Percentiles rank a stretch among this genome's conserved stretches.
These are phyloP conservation scores for Cydia pomonella DNA, from an alignment of 1,140 invertebrate species.

Conservation along the genomic window DNA sequence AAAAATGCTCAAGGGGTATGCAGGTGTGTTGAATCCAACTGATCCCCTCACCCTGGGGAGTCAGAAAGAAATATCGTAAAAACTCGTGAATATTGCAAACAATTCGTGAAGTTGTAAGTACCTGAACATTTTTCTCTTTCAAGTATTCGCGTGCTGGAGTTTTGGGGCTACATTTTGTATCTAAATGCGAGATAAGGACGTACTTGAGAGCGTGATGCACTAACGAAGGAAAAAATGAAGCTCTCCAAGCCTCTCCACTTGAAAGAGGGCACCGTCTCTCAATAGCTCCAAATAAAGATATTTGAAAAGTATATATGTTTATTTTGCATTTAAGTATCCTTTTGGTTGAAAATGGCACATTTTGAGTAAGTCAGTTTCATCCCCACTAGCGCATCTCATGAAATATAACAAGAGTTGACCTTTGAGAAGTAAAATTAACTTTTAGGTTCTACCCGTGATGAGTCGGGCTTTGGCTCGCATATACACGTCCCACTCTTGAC, in stretches of 20 bases:
- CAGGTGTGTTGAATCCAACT: constrained; percentile 64
- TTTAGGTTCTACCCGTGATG: too few relatives aligned
- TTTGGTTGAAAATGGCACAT: too few relatives aligned
- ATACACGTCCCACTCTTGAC: too few relatives aligned
- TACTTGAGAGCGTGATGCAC: constrained; percentile 49
- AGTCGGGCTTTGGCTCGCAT: too few relatives aligned
- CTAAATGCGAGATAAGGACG: constrained; percentile 42
- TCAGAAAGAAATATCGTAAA: constrained; percentile 69
- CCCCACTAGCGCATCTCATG: too few relatives aligned
- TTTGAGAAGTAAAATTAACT: too few relatives aligned
- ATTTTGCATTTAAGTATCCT: too few relatives aligned
- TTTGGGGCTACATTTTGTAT: constrained; percentile 48
- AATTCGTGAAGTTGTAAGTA: constrained; percentile 62
- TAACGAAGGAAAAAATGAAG: constrained; percentile 57
- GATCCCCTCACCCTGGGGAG: constrained; percentile 56
- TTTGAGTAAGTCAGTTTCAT: too few relatives aligned
- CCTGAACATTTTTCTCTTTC: constrained; percentile 57
- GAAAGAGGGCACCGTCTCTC: constrained; percentile 42
- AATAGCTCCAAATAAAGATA: constrained; percentile 33
- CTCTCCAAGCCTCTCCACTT: constrained; percentile 37
- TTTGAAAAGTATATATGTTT: neutral
- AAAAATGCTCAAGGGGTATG: constrained; percentile 58
- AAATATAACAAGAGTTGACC: too few relatives aligned
- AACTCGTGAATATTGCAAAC: constrained; percentile 61
- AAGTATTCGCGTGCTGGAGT: constrained; percentile 44